These are phyloP conservation scores for Chydorus sphaericus DNA, from an alignment of 2,888 invertebrate genomes.

Conservation along the genomic window DNA sequence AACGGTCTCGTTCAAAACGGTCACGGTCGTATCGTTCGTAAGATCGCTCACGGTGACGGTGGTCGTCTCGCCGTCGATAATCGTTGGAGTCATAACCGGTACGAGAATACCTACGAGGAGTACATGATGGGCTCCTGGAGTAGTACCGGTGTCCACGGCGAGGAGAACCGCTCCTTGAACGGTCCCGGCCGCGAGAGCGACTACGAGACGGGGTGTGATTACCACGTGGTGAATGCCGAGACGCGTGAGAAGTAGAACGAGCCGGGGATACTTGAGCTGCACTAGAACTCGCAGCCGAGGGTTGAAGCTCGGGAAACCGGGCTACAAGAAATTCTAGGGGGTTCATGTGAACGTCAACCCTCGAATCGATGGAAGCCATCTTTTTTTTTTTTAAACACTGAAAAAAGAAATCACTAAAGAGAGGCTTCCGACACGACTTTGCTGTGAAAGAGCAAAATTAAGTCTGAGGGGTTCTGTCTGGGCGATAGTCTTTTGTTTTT, in stretches of 20 bases:
- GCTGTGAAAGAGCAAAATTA: background rate
- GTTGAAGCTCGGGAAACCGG: too few species aligned
- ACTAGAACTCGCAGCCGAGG: too few species aligned
- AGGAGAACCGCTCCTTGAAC: background rate
- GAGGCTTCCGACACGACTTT: background rate
- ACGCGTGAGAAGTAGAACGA: too few species aligned
- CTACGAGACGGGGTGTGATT: too few species aligned
- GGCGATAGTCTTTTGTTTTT: background rate
- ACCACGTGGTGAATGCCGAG: too few species aligned
- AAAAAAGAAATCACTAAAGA: background rate
- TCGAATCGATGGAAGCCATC: too few species aligned
- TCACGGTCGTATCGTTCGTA: background rate
- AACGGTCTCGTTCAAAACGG: background rate
- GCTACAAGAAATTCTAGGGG: too few species aligned
- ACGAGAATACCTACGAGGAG: background rate
- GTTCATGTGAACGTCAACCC: background rate
- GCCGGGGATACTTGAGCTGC: too few species aligned
- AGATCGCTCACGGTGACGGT: background rate
- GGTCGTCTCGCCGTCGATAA: background rate
- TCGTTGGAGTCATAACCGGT: background rate
- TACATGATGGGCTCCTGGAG: too few species aligned
- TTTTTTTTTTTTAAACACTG: too few species aligned
- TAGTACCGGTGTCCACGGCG: background rate
- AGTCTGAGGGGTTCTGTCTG: background rate
- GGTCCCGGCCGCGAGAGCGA: too few species aligned